Evolutionary conservation across 2,888 invertebrate genomes (phyloP).

Genomic region (Erannis defoliaria): DNA sequence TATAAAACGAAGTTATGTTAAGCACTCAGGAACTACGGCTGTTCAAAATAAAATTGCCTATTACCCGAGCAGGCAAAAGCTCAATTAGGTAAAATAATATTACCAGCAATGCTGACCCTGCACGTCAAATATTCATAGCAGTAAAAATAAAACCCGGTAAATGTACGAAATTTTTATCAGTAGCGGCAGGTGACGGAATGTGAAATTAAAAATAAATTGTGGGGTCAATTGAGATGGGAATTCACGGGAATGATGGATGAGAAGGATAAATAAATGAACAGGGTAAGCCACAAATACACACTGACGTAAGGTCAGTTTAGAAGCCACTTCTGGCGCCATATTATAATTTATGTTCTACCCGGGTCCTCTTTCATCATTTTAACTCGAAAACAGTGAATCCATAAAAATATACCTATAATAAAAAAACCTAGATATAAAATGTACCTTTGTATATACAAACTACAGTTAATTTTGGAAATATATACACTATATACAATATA

Average conservation of each 20-base stretch:
- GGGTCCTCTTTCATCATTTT: not conserved
- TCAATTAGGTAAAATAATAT: constrained; percentile 40
- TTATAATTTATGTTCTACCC: not conserved
- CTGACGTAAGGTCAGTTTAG: constrained; percentile 22
- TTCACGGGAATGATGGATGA: constrained; percentile 33
- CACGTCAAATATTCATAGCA: constrained; percentile 39
- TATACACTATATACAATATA: too few species aligned
- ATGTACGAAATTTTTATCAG: constrained; percentile 40
- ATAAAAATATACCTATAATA: too few species aligned
- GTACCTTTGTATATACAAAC: too few species aligned
- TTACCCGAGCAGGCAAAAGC: constrained; percentile 11
- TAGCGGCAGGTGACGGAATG: constrained; percentile 34
- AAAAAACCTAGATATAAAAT: too few species aligned
- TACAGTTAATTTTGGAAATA: too few species aligned
- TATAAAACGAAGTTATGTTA: not conserved
- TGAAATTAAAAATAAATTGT: constrained; percentile 41
- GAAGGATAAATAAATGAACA: constrained; percentile 28
- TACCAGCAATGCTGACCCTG: constrained; percentile 42
- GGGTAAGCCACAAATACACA: constrained; percentile 23
- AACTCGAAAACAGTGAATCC: too few species aligned
- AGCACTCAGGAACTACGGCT: not conserved
- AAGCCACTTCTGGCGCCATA: not conserved
- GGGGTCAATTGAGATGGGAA: constrained; percentile 32
- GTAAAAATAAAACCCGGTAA: constrained; percentile 43
- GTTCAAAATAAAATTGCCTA: constrained; percentile 20